Evolutionary conservation across 1,140 invertebrate species (phyloP), one percentile per base, ranked within the genome.

Genomic region (Lepidurus apus): DNA sequence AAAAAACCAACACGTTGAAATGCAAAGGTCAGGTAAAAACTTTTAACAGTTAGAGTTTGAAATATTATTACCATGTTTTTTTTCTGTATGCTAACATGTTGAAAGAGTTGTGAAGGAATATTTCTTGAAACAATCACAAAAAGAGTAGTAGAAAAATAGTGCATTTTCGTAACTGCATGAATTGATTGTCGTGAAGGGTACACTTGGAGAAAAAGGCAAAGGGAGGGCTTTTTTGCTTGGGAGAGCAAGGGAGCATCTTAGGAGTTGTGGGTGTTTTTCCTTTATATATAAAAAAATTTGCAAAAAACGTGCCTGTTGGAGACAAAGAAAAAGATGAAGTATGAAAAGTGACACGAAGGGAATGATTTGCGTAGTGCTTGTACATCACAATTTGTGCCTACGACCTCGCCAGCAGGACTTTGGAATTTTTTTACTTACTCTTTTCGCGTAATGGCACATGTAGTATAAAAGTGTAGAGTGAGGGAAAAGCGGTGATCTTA

Each of bases 111-210:
- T 65, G 17, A 21, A 65, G 17, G 53, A 65, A 21, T 9, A 34
- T 34, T 34, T 34, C 21, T 65, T 65, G 53, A 17, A 65, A 17
- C 17, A 9, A 11, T 65, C 7, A 21, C 34, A 65, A 65, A 65
- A 47, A 47, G 45, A 47, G 45, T 65, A 65, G 53, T 65, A 65
- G 53, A 21, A 65, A 65, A 65, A 65, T 65, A 65, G 53, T 65
- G 53, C 53, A 65, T 65, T 65, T 65, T 65, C 53, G 53, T 65
- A 65, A 65, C 13, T 65, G 53, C 53, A 65, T 65, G 53, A 65
- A 65, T 65, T 65, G 53, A 65, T 65, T 65, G n/a, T 65, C n/a
- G 53, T 65, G 53, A 65, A 21, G 53, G 53, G 13, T 17, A 65
- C 17, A 21, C 53, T n/a, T 21, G 53, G 53, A 21, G 53, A n/a